Evolutionary conservation across 2,888 invertebrate genomes (phyloP).

Genomic region (Dryobota labecula): DNA sequence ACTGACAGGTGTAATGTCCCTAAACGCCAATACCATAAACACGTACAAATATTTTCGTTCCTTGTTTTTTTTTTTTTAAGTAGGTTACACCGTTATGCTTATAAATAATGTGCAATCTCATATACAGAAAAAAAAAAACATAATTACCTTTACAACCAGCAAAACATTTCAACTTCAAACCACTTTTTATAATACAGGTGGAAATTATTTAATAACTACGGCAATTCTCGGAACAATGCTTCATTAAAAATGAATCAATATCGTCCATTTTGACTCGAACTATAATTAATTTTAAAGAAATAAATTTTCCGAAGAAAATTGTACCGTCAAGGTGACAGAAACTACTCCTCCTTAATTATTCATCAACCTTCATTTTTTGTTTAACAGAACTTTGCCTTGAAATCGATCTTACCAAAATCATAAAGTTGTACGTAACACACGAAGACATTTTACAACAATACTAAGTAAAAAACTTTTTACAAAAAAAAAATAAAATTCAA

Average conservation of each 20-base stretch:
- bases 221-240: constrained; percentile 7
- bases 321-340: constrained; percentile 18
- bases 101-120: neutral
- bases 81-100: neutral
- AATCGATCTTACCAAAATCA: constrained; percentile 6
- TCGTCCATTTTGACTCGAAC: constrained; percentile 24
- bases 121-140: neutral
- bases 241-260: constrained; percentile 32
- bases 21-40: constrained; percentile 62
- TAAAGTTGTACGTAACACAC: neutral
- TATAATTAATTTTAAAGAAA: constrained; percentile 41
- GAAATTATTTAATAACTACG: constrained; percentile 19
- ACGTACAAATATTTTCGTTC: constrained; percentile 38
- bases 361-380: constrained; percentile 21
- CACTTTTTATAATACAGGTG: constrained; percentile 1
- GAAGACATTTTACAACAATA: neutral
- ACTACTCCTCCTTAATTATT: constrained; percentile 22
- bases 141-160: neutral
- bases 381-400: constrained; percentile 8
- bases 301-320: constrained; percentile 36
- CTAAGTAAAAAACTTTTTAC: constrained; percentile 1
- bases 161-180: constrained; percentile 7
- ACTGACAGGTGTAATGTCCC: constrained; percentile 65
- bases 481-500: no score
- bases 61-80: constrained; percentile 42